Evolutionary conservation across 2,888 invertebrate species (phyloP), one percentile per base, ranked within the genome.

Genomic region (Oscheius onirici): DNA sequence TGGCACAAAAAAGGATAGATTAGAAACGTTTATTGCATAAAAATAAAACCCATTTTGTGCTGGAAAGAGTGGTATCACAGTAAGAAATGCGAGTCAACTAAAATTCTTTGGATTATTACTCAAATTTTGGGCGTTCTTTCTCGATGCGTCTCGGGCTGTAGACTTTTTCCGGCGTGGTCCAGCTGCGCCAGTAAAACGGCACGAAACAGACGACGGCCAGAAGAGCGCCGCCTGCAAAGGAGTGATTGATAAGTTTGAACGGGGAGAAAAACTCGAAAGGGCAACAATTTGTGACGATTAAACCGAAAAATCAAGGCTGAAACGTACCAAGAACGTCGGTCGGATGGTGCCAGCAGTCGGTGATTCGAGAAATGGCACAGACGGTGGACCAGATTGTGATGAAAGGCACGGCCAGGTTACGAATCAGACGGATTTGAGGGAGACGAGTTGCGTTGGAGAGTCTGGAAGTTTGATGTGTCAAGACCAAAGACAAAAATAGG

Each of bases 331-430:
- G 61, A 17, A 87, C 87, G 76, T 87, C 87, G 15, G 86, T 82
- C 15, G 79, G 79, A 71, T 79, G 82, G 72, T 87, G 87, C 87
- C 87, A 87, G 69, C 76, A 76, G 71, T 87, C 87, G 26, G 84
- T 86, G 34, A 87, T 82, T 55, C 87, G 73, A 1, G 82, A 80
- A 10, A 83, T 73, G n/a, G 81, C 84, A 68, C 76, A 77, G 13
- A 83, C 8, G 8, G 75, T 1, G 5, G 78, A 76, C 81, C 81
- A 81, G 13, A 73, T 24, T 10, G 72, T 55, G 60, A 73, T 76
- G 15, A 75, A 10, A 10, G 77, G 74, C 13, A 81, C 54, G 40
- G 76, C 66, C 28, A 79, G 52, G 54, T 75, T 75, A 1, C 77
- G 70, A 34, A 78, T 43, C 22, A 54, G 66, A 34, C 58, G 65